A percentile compares a stretch with the other conserved stretches of the same genome.
Evolutionary conservation across 1,140 invertebrate genomes (phyloP).

Genomic region (Propsilocerus akamusi): DNA sequence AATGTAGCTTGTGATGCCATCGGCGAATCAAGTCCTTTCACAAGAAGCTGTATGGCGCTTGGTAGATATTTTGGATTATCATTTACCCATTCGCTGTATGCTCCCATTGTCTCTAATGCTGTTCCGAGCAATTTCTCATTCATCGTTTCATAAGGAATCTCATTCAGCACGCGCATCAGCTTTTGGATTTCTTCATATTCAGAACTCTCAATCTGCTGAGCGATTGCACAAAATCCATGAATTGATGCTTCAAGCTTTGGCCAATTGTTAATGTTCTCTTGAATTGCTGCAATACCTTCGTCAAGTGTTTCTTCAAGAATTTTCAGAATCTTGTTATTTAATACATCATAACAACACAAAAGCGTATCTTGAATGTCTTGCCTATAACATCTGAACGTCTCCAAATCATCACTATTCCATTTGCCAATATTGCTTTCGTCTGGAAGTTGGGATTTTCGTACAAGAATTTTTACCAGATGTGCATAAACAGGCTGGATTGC

Average conservation of each 20-base stretch:
- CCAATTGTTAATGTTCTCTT: constrained; percentile 23
- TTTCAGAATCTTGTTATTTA: constrained; percentile 46
- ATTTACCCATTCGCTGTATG: constrained; percentile 68
- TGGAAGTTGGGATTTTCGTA: constrained; percentile 20
- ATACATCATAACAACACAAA: constrained; percentile 68
- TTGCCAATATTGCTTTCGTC: constrained; percentile 20
- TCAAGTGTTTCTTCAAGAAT: constrained; percentile 37
- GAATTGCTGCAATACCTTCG: constrained; percentile 27
- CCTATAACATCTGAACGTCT: constrained; percentile 73
- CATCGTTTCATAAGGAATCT: constrained; percentile 41
- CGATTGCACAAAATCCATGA: constrained; percentile 62
- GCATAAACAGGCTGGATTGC: constrained; percentile 21
- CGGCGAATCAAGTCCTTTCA: constrained; percentile 44
- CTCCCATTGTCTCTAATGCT: constrained; percentile 51
- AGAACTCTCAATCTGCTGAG: constrained; percentile 47
- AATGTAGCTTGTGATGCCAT: constrained; percentile 63
- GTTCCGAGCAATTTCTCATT: constrained; percentile 39
- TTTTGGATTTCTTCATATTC: constrained; percentile 41
- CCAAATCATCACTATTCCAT: constrained; percentile 49
- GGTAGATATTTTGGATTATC: constrained; percentile 34
- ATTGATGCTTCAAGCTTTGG: constrained; percentile 48
- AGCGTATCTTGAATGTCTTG: constrained; percentile 82
- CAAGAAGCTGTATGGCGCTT: constrained; percentile 36
- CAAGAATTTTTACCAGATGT: constrained; percentile 19
- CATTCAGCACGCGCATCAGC: constrained; percentile 44